A percentile compares a stretch with the other conserved stretches of the same genome.
Evolutionary conservation across 2,888 invertebrate species (phyloP).

Genomic region (Torymus texanus): DNA sequence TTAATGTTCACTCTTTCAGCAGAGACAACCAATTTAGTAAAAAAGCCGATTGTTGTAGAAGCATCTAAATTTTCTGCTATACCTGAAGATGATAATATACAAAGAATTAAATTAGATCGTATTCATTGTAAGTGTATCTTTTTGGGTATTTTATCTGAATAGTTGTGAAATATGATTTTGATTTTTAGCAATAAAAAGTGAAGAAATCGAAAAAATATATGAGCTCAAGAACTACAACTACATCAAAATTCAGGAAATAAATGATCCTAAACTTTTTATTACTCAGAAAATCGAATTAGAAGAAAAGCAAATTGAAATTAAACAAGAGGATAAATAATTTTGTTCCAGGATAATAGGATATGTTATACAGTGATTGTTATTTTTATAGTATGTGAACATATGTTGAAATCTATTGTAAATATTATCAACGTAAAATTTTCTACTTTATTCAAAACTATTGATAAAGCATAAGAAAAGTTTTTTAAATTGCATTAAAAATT

Average conservation of each 20-base stretch:
- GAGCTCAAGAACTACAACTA: slow-evolving; percentile 68
- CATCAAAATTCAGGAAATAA: slow-evolving; percentile 57
- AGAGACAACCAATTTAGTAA: slow-evolving; percentile 2
- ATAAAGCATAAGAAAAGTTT: no score
- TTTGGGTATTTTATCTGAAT: not conserved
- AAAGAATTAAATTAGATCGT: slow-evolving; percentile 17
- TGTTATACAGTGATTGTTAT: no score
- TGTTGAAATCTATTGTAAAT: no score
- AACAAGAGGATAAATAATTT: no score
- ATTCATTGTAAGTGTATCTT: slow-evolving; percentile 26
- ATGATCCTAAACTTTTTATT: slow-evolving; percentile 20
- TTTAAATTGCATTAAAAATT: no score
- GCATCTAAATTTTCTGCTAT: not conserved
- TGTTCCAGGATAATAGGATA: no score
- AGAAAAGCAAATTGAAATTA: not conserved
- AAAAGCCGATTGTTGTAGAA: slow-evolving; percentile 21
- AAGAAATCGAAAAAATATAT: slow-evolving; percentile 61
- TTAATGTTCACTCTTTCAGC: not conserved
- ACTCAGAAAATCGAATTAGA: not conserved
- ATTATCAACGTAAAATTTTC: no score
- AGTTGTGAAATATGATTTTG: not conserved
- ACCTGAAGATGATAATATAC: not conserved
- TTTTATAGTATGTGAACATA: no score
- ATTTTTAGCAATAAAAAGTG: slow-evolving; percentile 50
- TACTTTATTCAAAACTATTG: no score